Percentiles rank a stretch among this genome's conserved stretches.
Conservation (phyloP, 1,140 invertebrate species). For the Teleopsis dalmanni region DNA sequence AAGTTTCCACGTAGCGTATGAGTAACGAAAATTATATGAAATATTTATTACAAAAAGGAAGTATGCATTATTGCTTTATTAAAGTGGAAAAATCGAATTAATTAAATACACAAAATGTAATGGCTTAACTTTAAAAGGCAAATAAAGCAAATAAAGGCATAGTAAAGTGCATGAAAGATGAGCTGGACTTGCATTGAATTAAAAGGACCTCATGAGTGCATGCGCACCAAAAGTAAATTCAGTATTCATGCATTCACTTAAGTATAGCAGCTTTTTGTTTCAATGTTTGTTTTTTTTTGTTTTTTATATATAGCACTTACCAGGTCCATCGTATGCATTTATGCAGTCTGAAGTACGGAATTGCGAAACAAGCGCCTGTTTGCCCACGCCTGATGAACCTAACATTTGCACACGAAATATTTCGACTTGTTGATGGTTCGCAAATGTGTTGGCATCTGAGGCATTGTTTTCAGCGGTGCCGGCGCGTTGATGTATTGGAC, state of each 20-base stretch:
- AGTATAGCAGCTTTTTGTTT: background rate
- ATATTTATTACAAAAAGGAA: background rate
- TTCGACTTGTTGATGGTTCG: slow-evolving; percentile 43
- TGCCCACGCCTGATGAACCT: slow-evolving; percentile 80
- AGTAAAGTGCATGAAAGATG: background rate
- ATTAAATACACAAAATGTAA: too few relatives aligned
- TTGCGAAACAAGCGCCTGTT: slow-evolving; percentile 82
- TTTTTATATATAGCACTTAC: slow-evolving; percentile 43
- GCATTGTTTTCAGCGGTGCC: slow-evolving; percentile 41
- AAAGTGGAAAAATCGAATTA: too few relatives aligned
- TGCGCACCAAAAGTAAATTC: background rate
- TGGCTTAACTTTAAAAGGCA: too few relatives aligned
- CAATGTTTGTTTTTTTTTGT: background rate
- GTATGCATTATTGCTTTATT: too few relatives aligned
- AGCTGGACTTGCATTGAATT: background rate
- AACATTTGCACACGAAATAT: slow-evolving; percentile 74
- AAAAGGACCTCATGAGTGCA: too few relatives aligned
- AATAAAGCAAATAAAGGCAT: too few relatives aligned
- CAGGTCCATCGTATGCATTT: slow-evolving; percentile 80
- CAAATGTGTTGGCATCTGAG: slow-evolving; percentile 16
- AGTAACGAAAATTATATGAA: background rate
- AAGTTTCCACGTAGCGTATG: background rate
- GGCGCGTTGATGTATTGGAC: slow-evolving; percentile 35
- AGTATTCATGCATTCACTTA: background rate
- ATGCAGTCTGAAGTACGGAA: slow-evolving; percentile 93